Percentiles rank a stretch among this genome's conserved stretches.
Conservation (phyloP, 2,797 vertebrate species). For the Anguilla marmorata region DNA sequence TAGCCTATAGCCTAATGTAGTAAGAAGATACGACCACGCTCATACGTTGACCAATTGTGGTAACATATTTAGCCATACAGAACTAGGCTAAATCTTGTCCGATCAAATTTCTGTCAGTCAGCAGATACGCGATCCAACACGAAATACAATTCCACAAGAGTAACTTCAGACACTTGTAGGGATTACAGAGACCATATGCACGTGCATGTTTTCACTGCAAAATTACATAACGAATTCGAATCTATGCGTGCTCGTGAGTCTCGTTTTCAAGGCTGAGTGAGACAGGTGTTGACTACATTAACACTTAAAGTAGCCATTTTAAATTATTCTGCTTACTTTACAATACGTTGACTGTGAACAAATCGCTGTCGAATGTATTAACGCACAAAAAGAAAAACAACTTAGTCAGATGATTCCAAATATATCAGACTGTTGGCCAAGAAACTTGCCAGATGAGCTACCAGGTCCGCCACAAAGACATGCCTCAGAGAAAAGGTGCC, state of each 20-base stretch:
- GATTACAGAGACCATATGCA: neutral
- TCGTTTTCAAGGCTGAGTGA: neutral
- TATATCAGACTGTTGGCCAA: neutral
- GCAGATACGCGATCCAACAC: conserved; percentile 1
- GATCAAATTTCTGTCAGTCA: conserved; percentile 13
- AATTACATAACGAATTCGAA: neutral
- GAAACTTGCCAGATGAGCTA: no score
- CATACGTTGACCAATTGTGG: neutral
- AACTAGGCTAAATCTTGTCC: neutral
- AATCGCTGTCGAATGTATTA: neutral
- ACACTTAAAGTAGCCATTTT: neutral
- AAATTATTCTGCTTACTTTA: neutral
- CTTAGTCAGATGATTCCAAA: neutral
- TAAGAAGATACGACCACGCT: neutral
- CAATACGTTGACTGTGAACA: neutral
- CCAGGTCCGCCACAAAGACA: neutral
- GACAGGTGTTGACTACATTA: neutral
- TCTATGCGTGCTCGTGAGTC: neutral
- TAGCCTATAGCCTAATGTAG: neutral
- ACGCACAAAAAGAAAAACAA: neutral
- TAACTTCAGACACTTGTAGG: neutral
- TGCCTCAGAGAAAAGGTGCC: no score
- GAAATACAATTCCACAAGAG: conserved; percentile 25
- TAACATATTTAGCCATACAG: conserved; percentile 1
- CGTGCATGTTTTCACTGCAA: neutral